Percentiles rank a stretch among this genome's conserved stretches.
phyloP scores from a whole-genome alignment of 2,797 vertebrate species.

The Artibeus jamaicensis region DNA sequence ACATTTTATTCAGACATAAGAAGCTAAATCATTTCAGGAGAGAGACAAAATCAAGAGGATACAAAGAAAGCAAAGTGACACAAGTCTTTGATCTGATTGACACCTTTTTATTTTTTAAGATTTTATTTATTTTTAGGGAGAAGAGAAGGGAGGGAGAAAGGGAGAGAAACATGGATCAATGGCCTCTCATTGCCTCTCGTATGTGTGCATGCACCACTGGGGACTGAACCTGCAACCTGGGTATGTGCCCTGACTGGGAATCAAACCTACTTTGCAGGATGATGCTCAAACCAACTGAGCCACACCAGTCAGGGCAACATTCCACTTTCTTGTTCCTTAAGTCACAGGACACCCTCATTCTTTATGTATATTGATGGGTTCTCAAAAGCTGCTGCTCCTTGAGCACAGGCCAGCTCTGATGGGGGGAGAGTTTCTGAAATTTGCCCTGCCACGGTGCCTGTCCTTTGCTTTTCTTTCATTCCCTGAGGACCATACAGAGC shows the following conservation, averaged over 20 bases:
- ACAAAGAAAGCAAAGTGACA: background rate
- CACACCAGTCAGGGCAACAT: no score
- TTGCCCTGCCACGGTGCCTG: no score
- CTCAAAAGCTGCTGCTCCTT: background rate
- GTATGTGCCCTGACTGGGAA: no score
- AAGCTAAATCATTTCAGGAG: background rate
- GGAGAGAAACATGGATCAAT: no score
- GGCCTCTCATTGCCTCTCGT: no score
- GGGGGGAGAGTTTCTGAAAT: background rate
- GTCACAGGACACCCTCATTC: background rate
- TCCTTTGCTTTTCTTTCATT: background rate
- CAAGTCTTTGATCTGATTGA: background rate
- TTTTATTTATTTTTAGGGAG: no score
- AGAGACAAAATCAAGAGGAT: background rate
- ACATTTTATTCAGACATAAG: background rate
- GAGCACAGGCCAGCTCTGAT: background rate
- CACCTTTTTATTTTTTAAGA: background rate
- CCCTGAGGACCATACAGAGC: background rate
- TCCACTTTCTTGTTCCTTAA: background rate
- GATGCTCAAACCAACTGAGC: no score
- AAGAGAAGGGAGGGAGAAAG: no score
- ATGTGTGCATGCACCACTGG: no score
- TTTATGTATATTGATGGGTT: background rate
- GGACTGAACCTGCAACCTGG: no score
- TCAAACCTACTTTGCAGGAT: no score